Evolutionary conservation across 2,797 vertebrate species (phyloP).

Genomic region (Todus mexicanus): DNA sequence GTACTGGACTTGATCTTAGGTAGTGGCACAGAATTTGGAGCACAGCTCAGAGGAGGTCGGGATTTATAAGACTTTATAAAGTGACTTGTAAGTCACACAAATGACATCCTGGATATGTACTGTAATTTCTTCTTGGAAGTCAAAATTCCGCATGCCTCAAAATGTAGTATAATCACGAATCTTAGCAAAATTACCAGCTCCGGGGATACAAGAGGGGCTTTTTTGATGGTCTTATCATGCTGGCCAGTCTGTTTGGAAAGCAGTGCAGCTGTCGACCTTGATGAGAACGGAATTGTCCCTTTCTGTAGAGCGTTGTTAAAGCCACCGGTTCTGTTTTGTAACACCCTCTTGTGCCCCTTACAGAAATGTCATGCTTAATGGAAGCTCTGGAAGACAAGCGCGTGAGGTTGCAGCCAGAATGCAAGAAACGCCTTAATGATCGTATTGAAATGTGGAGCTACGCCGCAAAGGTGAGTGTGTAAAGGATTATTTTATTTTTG

Average conservation of each 20-base stretch:
- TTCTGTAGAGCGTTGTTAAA: neutral
- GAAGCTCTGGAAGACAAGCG: slow-evolving; percentile 95
- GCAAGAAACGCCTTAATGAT: slow-evolving; percentile 96
- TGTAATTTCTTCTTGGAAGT: neutral
- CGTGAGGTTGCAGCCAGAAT: slow-evolving; percentile 93
- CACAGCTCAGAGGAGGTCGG: neutral
- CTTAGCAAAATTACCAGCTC: neutral
- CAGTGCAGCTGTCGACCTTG: neutral
- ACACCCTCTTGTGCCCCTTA: neutral
- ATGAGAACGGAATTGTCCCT: neutral
- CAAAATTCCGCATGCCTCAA: neutral
- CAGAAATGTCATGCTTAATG: slow-evolving; percentile 98
- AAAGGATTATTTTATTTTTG: neutral
- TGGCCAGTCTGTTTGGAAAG: neutral
- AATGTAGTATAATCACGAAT: neutral
- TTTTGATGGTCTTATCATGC: neutral
- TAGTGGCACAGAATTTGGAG: neutral
- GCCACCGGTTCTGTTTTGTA: neutral
- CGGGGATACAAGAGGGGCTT: neutral
- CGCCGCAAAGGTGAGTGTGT: slow-evolving; percentile 86
- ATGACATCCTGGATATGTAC: neutral
- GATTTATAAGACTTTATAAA: neutral
- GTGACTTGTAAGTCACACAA: neutral
- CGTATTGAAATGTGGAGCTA: slow-evolving; percentile 99
- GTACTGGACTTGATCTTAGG: neutral